Conservation (phyloP, 1,140 invertebrate species). For the Linepithema humile region DNA sequence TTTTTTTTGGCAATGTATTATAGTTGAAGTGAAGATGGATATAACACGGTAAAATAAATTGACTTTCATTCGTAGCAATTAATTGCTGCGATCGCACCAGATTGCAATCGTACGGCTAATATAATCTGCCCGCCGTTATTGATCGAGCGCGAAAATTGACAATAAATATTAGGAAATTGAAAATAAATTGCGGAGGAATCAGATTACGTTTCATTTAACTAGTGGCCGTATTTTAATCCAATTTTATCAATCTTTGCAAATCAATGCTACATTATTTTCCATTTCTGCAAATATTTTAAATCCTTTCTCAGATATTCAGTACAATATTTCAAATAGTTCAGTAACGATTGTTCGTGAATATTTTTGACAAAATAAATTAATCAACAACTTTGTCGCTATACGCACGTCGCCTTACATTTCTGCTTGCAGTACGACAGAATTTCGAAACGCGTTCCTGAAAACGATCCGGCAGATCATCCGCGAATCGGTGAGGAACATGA, state of each 20-base stretch:
- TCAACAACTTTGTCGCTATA: too few species aligned
- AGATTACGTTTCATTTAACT: constrained; percentile 1
- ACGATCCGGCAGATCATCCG: constrained; percentile 98
- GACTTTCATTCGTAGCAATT: neutral
- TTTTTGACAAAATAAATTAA: too few species aligned
- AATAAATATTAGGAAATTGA: neutral
- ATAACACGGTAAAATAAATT: neutral
- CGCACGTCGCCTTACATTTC: constrained; percentile 5
- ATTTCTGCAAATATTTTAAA: neutral
- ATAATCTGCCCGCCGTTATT: neutral
- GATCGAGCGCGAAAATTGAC: constrained; percentile 8
- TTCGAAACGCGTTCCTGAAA: constrained; percentile 97
- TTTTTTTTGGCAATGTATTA: neutral
- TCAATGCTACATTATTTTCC: neutral
- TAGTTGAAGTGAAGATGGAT: neutral
- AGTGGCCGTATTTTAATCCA: neutral
- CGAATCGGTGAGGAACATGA: constrained; percentile 97
- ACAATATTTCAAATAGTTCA: too few species aligned
- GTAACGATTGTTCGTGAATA: too few species aligned
- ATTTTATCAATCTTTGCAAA: neutral
- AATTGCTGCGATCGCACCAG: neutral
- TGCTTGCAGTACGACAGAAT: constrained; percentile 92
- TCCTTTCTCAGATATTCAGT: too few species aligned
- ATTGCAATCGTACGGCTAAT: neutral
- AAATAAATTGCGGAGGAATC: constrained; percentile 21